Percentiles rank a stretch among this genome's conserved stretches.
Conservation (phyloP, 1,140 invertebrate species). For the Scylla paramamosain region DNA sequence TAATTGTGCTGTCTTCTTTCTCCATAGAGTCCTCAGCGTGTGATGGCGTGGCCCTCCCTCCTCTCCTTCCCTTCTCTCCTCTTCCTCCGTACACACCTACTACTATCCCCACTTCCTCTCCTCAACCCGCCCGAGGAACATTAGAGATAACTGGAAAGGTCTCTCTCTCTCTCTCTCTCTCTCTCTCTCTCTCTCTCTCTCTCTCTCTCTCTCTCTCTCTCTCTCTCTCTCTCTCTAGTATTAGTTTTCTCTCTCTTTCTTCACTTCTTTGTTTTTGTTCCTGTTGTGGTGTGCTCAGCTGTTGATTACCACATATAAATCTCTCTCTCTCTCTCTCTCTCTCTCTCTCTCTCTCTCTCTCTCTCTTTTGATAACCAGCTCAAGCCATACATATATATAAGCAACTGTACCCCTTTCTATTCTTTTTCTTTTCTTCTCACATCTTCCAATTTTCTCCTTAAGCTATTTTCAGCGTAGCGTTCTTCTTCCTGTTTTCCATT, state of each 20-base stretch:
- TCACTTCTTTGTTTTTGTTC: background rate
- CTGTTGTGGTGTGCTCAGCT: background rate
- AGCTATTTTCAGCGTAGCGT: too few relatives aligned
- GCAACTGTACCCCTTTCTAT: too few relatives aligned
- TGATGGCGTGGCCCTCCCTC: background rate
- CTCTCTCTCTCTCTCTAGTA: too few relatives aligned
- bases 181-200: constrained; percentile 29
- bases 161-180: constrained; percentile 28
- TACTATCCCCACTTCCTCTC: background rate
- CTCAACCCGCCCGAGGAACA: too few relatives aligned
- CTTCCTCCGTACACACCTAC: background rate
- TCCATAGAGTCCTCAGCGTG: background rate
- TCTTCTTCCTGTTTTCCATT: too few relatives aligned
- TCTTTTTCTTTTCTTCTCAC: background rate
- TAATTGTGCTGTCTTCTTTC: background rate
- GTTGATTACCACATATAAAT: too few relatives aligned
- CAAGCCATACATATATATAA: too few relatives aligned
- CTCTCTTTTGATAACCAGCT: too few relatives aligned
- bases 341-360: background rate
- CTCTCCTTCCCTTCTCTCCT: background rate
- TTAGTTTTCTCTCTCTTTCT: background rate
- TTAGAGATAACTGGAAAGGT: too few relatives aligned
- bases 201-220: background rate
- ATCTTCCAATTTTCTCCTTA: too few relatives aligned
- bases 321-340: background rate